These are phyloP conservation scores for Nemapogon koenigi DNA, from an alignment of 2,888 invertebrate genomes.

Conservation along the genomic window DNA sequence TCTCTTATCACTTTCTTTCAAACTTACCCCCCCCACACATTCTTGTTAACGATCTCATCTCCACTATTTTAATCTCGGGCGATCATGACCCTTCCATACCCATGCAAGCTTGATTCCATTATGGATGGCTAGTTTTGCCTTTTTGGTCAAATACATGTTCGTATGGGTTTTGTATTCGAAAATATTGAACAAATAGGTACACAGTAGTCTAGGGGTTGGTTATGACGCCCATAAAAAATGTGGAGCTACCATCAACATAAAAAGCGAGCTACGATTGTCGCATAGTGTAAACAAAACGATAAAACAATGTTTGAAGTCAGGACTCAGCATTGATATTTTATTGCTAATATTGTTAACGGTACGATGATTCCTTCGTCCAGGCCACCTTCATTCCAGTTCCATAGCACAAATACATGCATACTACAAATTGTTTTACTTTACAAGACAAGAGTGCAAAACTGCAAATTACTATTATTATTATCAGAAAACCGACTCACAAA, in stretches of 20 bases:
- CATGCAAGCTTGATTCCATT: no score
- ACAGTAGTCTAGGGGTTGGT: conserved; percentile 19
- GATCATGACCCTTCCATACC: no score
- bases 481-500: no score
- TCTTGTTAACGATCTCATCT: no score
- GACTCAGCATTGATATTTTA: conserved; percentile 3
- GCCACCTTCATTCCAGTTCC: no score
- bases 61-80: no score
- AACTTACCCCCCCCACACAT: no score
- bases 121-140: conserved; percentile 1
- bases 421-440: no score
- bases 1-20: no score
- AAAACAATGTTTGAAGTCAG: conserved; percentile 31
- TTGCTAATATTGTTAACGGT: conserved; percentile 1
- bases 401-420: no score
- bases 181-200: background rate
- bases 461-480: no score
- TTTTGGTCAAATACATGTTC: background rate
- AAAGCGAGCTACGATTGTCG: conserved; percentile 27
- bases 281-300: conserved; percentile 45
- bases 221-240: conserved; percentile 30
- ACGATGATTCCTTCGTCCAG: conserved; percentile 1
- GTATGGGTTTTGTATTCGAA: background rate
- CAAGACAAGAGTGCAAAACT: no score
- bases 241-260: conserved; percentile 25